Base-by-base conservation (phyloP, 2,888 invertebrate species). In the Tenthredo mesomela region DNA sequence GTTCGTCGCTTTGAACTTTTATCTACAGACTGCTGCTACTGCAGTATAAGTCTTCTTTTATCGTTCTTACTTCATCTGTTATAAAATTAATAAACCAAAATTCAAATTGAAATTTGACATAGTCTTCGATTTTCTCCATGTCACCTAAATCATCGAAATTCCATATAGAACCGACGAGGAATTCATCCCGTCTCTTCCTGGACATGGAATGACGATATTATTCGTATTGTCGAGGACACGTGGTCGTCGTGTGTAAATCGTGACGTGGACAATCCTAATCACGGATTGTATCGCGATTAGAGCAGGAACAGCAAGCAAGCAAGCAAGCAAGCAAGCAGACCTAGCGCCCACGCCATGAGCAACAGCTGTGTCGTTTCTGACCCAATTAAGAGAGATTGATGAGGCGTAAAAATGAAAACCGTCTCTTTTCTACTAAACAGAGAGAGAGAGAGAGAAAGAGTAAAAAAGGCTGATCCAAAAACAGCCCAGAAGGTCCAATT, bases 351-450 rank as follows among this genome's bases (percentile, higher is more conserved):
- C 29, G 37, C 71, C 43, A 25, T 21, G n/a, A 40, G 78, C 58
- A 78, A 61, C 80, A 80, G 80, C 58, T 80, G 80, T 80, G 80
- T 80, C 80, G 21, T 50, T 61, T 80, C 80, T 21, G 80, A 58
- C 80, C 80, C 80, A 80, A 80, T 80, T 80, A 80, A 58, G 33
- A 15, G 61, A 80, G 80, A 80, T 80, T 80, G 80, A 80, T 80
- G 80, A 61, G 80, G 21, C 61, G 80, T 80, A 80, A 80, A 80
- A 80, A 61, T 80, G 80, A 80, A 80, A 80, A 80, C 80, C 61
- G 61, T 77, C 29, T 54, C 54, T n/a, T 73, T 40, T n/a, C 40
- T 10, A 12, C 43, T 43, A 43, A 12, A 70, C 9, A 77, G 33
- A 33, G 29, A 18, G 29, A 29, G 29, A 29, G 29, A 29, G 29